Percentiles rank a stretch among this genome's conserved stretches.
Conservation (phyloP, 2,888 invertebrate species). For the Metopia argyrocephala region DNA sequence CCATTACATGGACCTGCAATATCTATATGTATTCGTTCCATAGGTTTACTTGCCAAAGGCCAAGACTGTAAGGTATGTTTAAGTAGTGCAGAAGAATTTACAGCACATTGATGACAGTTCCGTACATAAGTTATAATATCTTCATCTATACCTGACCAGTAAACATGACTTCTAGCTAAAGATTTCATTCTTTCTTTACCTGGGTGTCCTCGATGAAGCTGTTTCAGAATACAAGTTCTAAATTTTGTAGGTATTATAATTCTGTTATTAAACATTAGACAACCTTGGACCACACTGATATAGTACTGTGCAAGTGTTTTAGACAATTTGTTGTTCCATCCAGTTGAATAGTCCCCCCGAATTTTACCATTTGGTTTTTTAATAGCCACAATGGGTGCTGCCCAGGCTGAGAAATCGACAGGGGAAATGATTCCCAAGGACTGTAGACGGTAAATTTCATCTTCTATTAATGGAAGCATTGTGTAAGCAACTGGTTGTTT, state of each 20-base stretch:
- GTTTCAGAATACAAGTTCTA: too few species aligned
- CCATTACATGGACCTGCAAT: too few species aligned
- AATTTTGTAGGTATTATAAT: background rate
- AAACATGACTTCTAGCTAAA: slow-evolving; percentile 1
- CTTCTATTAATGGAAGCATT: too few species aligned
- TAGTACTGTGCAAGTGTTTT: background rate
- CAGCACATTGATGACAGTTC: too few species aligned
- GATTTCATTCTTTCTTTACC: background rate
- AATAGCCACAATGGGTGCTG: too few species aligned
- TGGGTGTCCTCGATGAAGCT: background rate
- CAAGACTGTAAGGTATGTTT: background rate
- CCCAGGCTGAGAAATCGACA: too few species aligned
- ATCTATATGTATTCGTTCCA: background rate
- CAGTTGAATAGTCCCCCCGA: slow-evolving; percentile 63
- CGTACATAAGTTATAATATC: too few species aligned
- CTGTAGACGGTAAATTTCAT: slow-evolving; percentile 41
- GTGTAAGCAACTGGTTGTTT: too few species aligned
- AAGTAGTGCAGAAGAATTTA: too few species aligned
- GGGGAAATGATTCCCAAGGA: slow-evolving; percentile 44
- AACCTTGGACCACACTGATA: background rate
- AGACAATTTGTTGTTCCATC: background rate
- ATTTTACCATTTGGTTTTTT: too few species aligned
- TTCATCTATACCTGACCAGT: background rate
- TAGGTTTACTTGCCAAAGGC: background rate
- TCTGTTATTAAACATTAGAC: background rate